Percentiles rank a stretch among this genome's conserved stretches.
Conservation (phyloP, 2,113 vertebrate species). For the Oryzias melastigma region DNA sequence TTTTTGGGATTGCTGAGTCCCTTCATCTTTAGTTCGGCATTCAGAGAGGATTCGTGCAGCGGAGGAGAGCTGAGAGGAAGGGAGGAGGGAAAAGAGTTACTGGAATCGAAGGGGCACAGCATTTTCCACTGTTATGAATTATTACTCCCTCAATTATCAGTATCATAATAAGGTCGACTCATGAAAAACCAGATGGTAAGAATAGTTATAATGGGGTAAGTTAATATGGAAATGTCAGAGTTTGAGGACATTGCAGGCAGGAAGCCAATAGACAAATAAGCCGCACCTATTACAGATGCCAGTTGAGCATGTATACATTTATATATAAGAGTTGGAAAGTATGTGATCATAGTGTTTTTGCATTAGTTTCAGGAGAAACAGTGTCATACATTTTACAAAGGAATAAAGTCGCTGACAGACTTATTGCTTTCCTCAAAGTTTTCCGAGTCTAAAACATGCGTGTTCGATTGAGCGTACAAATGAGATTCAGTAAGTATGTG, state of each 20-base stretch:
- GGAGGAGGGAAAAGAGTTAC: slow-evolving; percentile 35
- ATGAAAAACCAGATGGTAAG: slow-evolving; percentile 48
- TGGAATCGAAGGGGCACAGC: slow-evolving; percentile 52
- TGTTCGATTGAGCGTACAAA: too few species aligned
- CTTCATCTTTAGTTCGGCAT: slow-evolving; percentile 62
- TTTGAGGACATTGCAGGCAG: slow-evolving; percentile 25
- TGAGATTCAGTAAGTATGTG: too few species aligned
- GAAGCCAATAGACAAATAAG: slow-evolving; percentile 30
- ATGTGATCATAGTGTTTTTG: too few species aligned
- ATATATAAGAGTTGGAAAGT: slow-evolving; percentile 3
- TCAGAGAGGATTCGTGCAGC: slow-evolving; percentile 78
- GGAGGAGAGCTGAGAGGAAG: slow-evolving; percentile 73
- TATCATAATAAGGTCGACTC: slow-evolving; percentile 49
- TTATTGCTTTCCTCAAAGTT: too few species aligned
- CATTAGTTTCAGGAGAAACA: too few species aligned
- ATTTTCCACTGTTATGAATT: slow-evolving; percentile 69
- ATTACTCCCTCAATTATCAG: slow-evolving; percentile 49
- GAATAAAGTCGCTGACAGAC: too few species aligned
- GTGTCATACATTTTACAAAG: too few species aligned
- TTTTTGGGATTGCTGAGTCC: slow-evolving; percentile 57
- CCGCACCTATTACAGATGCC: not conserved
- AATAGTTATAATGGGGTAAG: slow-evolving; percentile 29
- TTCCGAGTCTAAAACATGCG: too few species aligned
- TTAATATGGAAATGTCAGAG: slow-evolving; percentile 57
- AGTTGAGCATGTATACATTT: slow-evolving; percentile 1